Conservation (phyloP, 1,140 invertebrate genomes). For the Melitaea cinxia region DNA sequence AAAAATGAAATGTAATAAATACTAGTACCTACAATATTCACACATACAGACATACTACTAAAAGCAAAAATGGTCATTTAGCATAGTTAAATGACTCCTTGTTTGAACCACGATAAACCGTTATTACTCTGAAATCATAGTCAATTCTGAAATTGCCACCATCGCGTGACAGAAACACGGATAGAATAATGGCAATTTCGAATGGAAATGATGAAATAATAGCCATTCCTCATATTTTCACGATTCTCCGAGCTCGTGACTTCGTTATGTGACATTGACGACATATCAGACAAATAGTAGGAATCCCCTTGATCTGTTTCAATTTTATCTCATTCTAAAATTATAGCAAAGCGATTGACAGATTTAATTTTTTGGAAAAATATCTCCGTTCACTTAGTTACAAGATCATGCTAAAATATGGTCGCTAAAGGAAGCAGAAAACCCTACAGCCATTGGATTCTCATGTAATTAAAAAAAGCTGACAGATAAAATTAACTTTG, state of each 20-base stretch:
- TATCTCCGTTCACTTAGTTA: no score
- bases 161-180: conserved; percentile 27
- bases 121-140: background rate
- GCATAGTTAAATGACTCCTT: background rate
- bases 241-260: background rate
- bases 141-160: background rate
- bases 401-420: no score
- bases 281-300: background rate
- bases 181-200: conserved; percentile 1
- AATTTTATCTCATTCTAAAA: no score
- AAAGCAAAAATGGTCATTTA: background rate
- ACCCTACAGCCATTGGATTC: no score
- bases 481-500: no score
- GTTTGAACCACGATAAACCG: background rate
- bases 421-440: no score
- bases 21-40: no score
- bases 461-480: background rate
- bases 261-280: background rate
- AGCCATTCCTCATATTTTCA: conserved; percentile 2
- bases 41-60: no score
- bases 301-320: no score
- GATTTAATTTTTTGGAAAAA: no score
- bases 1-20: no score
- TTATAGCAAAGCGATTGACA: no score
- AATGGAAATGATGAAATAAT: conserved; percentile 12